Percentiles rank a stretch among this genome's conserved stretches.
Evolutionary conservation across 2,797 vertebrate genomes (phyloP).

Genomic region (Botia kubotai): DNA sequence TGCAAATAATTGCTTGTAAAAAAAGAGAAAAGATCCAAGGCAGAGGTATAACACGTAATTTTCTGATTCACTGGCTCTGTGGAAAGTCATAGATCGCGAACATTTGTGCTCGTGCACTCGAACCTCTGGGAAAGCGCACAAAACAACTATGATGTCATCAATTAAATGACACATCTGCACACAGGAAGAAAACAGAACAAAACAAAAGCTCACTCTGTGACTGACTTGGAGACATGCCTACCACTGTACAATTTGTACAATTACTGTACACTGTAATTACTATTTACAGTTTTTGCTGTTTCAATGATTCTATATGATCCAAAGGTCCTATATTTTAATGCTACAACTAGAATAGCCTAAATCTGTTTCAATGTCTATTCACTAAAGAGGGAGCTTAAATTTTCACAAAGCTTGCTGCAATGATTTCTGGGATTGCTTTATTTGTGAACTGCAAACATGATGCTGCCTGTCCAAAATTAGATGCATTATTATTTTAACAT

Average conservation of each 20-base stretch:
- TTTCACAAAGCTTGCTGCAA: too few relatives aligned
- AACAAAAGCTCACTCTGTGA: background rate
- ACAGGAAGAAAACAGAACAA: background rate
- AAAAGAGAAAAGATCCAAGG: slow-evolving; percentile 47
- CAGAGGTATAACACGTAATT: slow-evolving; percentile 70
- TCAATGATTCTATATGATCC: too few relatives aligned
- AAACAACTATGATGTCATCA: background rate
- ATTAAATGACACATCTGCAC: background rate
- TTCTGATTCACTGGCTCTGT: slow-evolving; percentile 70
- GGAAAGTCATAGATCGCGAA: slow-evolving; percentile 55
- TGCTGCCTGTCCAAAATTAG: too few relatives aligned
- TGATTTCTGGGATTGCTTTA: too few relatives aligned
- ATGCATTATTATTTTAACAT: too few relatives aligned
- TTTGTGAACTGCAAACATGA: too few relatives aligned
- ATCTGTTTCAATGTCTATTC: background rate
- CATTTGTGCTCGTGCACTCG: background rate
- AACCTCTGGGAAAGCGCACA: background rate
- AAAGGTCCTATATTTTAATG: too few relatives aligned
- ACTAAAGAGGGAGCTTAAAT: background rate
- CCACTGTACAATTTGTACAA: background rate
- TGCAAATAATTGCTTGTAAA: slow-evolving; percentile 65
- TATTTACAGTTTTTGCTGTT: too few relatives aligned
- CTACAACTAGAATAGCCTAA: background rate
- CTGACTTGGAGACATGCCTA: background rate
- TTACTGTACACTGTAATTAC: too few relatives aligned